Evolutionary conservation across 2,113 vertebrate species (phyloP).

Genomic region (Machaerirhynchus nigripectus): DNA sequence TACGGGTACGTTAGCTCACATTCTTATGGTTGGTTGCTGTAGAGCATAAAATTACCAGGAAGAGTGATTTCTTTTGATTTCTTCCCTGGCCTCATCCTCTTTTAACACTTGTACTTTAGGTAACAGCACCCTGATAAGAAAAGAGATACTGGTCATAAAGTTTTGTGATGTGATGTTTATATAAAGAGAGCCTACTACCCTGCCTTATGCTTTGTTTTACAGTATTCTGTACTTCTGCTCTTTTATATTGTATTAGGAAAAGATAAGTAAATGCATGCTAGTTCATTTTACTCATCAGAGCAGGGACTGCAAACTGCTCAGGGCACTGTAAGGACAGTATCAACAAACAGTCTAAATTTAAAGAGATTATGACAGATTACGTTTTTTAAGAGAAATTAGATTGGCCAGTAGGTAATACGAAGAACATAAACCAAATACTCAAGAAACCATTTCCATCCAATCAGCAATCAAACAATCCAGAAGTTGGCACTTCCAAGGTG

Average conservation of each 20-base stretch:
- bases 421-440: not conserved
- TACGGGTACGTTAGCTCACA: not conserved
- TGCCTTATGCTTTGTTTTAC: not conserved
- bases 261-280: not conserved
- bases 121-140: conserved; percentile 27
- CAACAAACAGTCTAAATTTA: not conserved
- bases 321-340: not conserved
- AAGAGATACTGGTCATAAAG: conserved; percentile 23
- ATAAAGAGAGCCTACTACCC: not conserved
- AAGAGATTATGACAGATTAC: not conserved
- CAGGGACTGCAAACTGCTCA: not conserved
- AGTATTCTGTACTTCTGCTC: not conserved
- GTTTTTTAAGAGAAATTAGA: not conserved
- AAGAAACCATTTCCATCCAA: not conserved
- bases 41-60: conserved; percentile 21
- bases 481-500: not conserved
- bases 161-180: not conserved
- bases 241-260: not conserved
- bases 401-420: not conserved
- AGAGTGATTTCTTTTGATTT: conserved; percentile 39
- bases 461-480: not conserved
- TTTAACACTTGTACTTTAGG: conserved; percentile 35
- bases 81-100: conserved; percentile 56
- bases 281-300: not conserved
- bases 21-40: not conserved